These are phyloP conservation scores for Seriola aureovittata DNA, from an alignment of 2,113 vertebrate species.

Conservation along the genomic window DNA sequence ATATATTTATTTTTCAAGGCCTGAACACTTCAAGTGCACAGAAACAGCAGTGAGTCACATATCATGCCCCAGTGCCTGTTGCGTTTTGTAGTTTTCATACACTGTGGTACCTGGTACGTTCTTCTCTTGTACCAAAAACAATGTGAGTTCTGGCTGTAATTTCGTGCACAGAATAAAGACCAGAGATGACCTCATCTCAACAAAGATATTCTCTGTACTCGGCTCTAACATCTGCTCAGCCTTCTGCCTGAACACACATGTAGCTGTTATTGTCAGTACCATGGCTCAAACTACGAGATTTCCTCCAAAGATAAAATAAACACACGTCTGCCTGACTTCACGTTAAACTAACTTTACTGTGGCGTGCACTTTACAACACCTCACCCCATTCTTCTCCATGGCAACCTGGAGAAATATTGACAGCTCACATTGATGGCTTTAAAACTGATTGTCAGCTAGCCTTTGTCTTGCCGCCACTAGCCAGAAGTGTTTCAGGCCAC, in stretches of 20 bases:
- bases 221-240: constrained; percentile 30
- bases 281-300: background rate
- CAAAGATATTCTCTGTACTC: background rate
- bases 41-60: background rate
- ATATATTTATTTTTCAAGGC: background rate
- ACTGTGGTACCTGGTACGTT: background rate
- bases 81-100: background rate
- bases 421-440: constrained; percentile 24
- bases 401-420: constrained; percentile 72
- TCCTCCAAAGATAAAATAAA: constrained; percentile 54
- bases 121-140: background rate
- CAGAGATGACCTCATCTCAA: constrained; percentile 15
- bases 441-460: constrained; percentile 46
- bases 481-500: constrained; percentile 52
- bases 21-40: background rate
- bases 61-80: background rate
- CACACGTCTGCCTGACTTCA: background rate
- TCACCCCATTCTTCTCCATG: constrained; percentile 52
- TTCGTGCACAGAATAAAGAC: background rate
- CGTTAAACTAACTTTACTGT: constrained; percentile 29
- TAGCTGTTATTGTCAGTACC: constrained; percentile 4
- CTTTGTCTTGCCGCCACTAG: constrained; percentile 45
- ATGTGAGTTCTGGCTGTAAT: constrained; percentile 10
- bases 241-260: constrained; percentile 14
- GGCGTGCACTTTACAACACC: constrained; percentile 29